phyloP scores from a whole-genome alignment of 2,113 vertebrate species.

The Sebastes fasciatus region DNA sequence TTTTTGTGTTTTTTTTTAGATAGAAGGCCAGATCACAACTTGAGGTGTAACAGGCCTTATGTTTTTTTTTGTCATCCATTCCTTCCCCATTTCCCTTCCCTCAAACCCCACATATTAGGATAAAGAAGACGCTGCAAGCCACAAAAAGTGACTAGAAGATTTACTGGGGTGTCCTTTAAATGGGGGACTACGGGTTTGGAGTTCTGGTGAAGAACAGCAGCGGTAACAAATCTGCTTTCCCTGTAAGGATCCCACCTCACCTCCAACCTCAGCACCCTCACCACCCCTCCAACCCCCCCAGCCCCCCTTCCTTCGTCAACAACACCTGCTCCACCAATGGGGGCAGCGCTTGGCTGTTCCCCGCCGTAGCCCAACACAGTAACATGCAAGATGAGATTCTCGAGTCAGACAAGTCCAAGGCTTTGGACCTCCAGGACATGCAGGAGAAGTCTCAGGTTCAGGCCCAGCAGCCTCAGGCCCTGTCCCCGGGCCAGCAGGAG shows the following conservation, averaged over 20 bases:
- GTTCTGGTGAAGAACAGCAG: constrained; percentile 99
- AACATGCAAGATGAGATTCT: constrained; percentile 99
- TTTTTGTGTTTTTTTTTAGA: not conserved
- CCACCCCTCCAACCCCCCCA: constrained; percentile 92
- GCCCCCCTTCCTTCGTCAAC: constrained; percentile 96
- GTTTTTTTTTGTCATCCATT: constrained; percentile 20
- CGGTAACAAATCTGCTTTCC: constrained; percentile 98
- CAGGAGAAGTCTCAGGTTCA: constrained; percentile 90
- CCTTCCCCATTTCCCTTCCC: not conserved
- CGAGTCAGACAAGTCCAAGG: constrained; percentile 97
- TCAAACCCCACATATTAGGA: constrained; percentile 58
- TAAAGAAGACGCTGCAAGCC: constrained; percentile 76
- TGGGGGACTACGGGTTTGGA: constrained; percentile 99
- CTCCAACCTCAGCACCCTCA: constrained; percentile 96
- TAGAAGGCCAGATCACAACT: constrained; percentile 44
- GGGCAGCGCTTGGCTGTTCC: constrained; percentile 97
- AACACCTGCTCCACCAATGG: constrained; percentile 96
- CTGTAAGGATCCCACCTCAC: constrained; percentile 98
- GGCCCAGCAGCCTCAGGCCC: constrained; percentile 84
- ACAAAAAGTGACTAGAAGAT: constrained; percentile 72
- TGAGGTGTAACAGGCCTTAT: constrained; percentile 46
- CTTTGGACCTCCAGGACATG: constrained; percentile 94
- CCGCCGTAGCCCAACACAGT: constrained; percentile 91
- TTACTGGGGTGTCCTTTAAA: constrained; percentile 87
- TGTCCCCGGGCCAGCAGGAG: constrained; percentile 94